These are phyloP conservation scores for Rallus crepitans DNA, from an alignment of 2,797 vertebrate species.

Conservation along the genomic window DNA sequence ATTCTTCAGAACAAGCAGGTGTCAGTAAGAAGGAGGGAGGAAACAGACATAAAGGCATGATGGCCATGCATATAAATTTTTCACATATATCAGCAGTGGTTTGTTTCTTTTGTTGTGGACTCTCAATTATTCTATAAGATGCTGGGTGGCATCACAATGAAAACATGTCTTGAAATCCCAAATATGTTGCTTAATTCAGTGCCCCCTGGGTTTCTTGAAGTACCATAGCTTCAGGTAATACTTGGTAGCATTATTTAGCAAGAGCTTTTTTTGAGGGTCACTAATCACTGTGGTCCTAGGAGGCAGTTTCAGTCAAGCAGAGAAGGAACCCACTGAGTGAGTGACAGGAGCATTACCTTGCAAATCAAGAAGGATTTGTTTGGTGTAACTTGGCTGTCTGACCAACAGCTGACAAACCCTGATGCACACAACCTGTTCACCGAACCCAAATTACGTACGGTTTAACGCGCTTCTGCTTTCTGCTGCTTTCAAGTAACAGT, in stretches of 20 bases:
- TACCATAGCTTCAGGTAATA: not conserved
- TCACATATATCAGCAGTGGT: not conserved
- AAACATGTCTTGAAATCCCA: not conserved
- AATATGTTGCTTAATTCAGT: not conserved
- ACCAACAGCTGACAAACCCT: not conserved
- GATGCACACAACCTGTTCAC: not conserved
- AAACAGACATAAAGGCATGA: not conserved
- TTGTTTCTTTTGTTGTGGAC: not conserved
- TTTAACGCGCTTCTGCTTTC: not conserved
- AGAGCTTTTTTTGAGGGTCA: conserved; percentile 48
- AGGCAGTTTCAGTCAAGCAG: not conserved
- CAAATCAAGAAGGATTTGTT: not conserved
- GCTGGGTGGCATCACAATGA: not conserved
- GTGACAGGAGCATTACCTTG: not conserved
- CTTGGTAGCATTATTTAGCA: not conserved
- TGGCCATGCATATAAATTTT: no score
- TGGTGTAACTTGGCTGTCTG: not conserved
- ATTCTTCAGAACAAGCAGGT: not conserved
- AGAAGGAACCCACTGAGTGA: not conserved
- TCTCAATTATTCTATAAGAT: not conserved
- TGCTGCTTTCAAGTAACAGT: not conserved
- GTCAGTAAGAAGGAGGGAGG: not conserved
- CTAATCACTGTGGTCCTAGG: not conserved
- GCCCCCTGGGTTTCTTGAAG: not conserved
- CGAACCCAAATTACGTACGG: not conserved